Base-by-base conservation (phyloP, 2,888 invertebrate genomes). In the Eupithecia centaureata region DNA sequence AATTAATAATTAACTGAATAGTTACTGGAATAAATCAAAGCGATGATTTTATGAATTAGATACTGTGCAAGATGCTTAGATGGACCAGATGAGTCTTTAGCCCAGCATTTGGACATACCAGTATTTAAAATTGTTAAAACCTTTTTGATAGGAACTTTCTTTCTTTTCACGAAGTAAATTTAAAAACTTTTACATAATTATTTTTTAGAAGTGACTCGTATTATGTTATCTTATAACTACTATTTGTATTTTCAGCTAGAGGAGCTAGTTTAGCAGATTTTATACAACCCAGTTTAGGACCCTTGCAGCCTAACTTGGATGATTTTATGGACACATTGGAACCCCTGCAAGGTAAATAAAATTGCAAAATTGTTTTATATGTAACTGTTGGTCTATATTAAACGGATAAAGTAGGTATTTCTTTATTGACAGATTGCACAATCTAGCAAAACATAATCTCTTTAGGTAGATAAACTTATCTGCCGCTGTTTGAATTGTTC, bases 231-330 rank as follows among this genome's bases (percentile, higher is more conserved):
- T 27, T 13, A 52, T 7, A 27, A 5, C 2, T 13, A 52, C 76
- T 73, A 68, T 70, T 63, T n/a, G n/a, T n/a, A 33, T 38, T 63
- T 94, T 91, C 88, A 97, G 97, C 97, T 61, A 95, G 97, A 86
- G 96, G 96, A 76, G 97, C 97, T 64, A 97, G 96, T 81, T 94
- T 97, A 84, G 98, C 99, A 60, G 99, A 99, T 92, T 98, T 99
- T 85, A 99, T 99, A 88, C 99, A 99, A 92, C 99, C 99, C 63
- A 99, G 99, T 85, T 95, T 99, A 82, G 97, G 98, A 51, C 98
- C 99, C 64, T 94, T 99, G 71, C 99, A 99, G 91, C 99, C 99
- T 74, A 98, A 98, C 92, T 95, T 99, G 82, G 98, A 98, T 85
- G 98, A 98, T 91, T 97, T 97, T 90, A 98, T 98, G 97, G 98